These are phyloP conservation scores for Euura lappo DNA, from an alignment of 1,140 invertebrate genomes.

Conservation along the genomic window DNA sequence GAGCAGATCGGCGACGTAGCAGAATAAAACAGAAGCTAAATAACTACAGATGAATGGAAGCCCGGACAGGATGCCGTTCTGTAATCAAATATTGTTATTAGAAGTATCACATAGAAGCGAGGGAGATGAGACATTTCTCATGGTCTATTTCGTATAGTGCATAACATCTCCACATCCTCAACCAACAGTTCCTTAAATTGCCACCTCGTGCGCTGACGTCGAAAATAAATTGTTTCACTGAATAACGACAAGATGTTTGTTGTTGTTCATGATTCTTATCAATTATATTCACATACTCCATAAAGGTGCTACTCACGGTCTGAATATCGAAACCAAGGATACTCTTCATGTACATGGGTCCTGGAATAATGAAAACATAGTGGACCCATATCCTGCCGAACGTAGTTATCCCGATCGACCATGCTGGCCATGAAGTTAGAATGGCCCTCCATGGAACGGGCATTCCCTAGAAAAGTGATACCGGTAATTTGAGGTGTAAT, in stretches of 20 bases:
- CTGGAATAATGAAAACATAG: conserved; percentile 73
- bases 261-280: conserved; percentile 13
- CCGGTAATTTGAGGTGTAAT: background rate
- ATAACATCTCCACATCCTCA: background rate
- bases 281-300: background rate
- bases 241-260: background rate
- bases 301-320: conserved; percentile 53
- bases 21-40: conserved; percentile 73
- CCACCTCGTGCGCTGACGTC: too few relatives aligned
- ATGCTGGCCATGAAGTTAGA: conserved; percentile 77
- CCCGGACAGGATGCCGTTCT: conserved; percentile 72
- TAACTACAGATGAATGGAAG: conserved; percentile 75
- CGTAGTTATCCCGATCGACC: conserved; percentile 79
- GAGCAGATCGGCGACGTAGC: conserved; percentile 72
- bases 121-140: background rate
- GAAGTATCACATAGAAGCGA: conserved; percentile 3
- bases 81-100: conserved; percentile 33
- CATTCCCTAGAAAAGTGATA: conserved; percentile 43
- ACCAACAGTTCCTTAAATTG: background rate
- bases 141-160: background rate
- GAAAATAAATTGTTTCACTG: too few relatives aligned
- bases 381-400: conserved; percentile 77
- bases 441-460: conserved; percentile 78
- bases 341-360: conserved; percentile 76
- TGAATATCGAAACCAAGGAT: conserved; percentile 73